Conservation (phyloP, 35 echinoderm and acorn worm species). For the Ophioderma brevispina region DNA sequence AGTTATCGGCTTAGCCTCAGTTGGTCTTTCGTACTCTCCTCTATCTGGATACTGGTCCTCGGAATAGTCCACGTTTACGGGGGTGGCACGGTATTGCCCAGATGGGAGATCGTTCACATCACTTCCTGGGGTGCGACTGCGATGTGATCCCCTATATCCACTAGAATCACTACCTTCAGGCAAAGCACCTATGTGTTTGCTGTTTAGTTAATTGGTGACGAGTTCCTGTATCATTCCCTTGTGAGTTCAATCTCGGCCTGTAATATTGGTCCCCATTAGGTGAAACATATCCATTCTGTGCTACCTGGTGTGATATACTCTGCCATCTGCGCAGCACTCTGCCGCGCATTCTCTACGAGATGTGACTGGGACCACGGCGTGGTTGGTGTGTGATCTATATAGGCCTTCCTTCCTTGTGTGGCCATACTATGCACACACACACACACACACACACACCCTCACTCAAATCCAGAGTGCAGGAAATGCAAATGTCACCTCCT, state of each 20-base stretch:
- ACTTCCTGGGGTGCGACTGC: slow-evolving; percentile 32
- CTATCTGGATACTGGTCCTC: slow-evolving; percentile 31
- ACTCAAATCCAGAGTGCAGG: neutral
- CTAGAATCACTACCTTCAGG: slow-evolving; percentile 5
- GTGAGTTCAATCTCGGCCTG: slow-evolving; percentile 20
- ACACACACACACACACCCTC: neutral
- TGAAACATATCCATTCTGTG: slow-evolving; percentile 46
- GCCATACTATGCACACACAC: slow-evolving; percentile 26
- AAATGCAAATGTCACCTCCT: slow-evolving; percentile 6
- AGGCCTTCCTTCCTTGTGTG: slow-evolving; percentile 51
- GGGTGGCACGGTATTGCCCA: slow-evolving; percentile 80
- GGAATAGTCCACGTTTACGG: slow-evolving; percentile 74
- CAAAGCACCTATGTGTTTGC: slow-evolving; percentile 1
- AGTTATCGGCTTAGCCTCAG: slow-evolving; percentile 42
- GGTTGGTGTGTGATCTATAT: slow-evolving; percentile 32
- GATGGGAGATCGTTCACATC: slow-evolving; percentile 45
- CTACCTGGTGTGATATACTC: slow-evolving; percentile 70
- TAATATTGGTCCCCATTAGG: slow-evolving; percentile 6
- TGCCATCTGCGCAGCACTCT: slow-evolving; percentile 67
- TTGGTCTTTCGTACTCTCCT: slow-evolving; percentile 32
- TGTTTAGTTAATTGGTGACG: slow-evolving; percentile 19
- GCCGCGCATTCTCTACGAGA: slow-evolving; percentile 42
- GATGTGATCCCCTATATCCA: slow-evolving; percentile 24
- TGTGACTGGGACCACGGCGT: slow-evolving; percentile 22
- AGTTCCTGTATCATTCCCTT: neutral